phyloP scores from a whole-genome alignment of 2,797 vertebrate species.

The Clarias laeviceps region DNA sequence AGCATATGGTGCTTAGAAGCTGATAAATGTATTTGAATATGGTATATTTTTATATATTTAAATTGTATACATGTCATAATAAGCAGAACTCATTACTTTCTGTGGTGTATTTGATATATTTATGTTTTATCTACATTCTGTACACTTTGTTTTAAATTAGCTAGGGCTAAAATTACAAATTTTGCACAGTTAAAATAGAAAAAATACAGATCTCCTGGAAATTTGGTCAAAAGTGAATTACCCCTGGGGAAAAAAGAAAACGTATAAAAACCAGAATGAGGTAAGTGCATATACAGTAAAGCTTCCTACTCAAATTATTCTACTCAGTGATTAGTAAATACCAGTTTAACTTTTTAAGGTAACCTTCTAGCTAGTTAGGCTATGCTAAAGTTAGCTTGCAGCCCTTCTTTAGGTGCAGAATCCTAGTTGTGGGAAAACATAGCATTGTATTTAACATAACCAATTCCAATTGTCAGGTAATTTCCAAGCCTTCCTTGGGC shows the following conservation, averaged over 20 bases:
- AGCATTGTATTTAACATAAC: not conserved
- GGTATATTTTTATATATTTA: not conserved
- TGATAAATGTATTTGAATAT: constrained; percentile 1
- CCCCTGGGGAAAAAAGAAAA: not conserved
- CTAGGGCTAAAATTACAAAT: not conserved
- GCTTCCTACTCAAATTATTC: not conserved
- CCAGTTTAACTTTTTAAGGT: not conserved
- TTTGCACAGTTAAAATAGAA: not conserved
- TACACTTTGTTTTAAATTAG: too few species aligned
- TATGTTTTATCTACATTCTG: not conserved
- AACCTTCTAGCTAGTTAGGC: not conserved
- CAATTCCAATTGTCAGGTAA: not conserved
- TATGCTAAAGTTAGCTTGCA: not conserved
- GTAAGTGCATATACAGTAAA: not conserved
- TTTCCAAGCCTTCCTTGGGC: not conserved
- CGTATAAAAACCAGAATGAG: not conserved
- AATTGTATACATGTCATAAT: too few species aligned
- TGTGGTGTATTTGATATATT: not conserved
- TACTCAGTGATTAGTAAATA: not conserved
- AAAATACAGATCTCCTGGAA: constrained; percentile 1
- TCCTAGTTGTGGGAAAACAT: not conserved
- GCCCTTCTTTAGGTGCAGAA: not conserved
- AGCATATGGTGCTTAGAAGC: constrained; percentile 39
- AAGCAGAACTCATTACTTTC: not conserved
- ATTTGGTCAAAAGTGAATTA: not conserved